Base-by-base conservation (phyloP, 2,113 vertebrate species). In the Athene noctua region DNA sequence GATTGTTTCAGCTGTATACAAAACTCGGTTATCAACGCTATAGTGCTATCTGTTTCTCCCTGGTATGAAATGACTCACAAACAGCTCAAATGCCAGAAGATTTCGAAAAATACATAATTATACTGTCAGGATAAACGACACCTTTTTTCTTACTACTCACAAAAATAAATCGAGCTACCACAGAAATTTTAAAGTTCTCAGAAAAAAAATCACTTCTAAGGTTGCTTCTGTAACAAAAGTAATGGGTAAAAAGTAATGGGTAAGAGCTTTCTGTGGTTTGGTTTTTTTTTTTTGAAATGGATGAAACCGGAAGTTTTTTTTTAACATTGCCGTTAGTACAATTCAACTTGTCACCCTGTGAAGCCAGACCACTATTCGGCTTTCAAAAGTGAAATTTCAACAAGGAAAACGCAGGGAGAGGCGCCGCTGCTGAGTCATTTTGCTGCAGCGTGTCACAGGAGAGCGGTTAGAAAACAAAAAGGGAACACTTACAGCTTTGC, bases 401-500 rank as follows among this genome's bases (percentile, higher is more conserved):
- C 73, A 26, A 72, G 49, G 3, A 30, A 44, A 40, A 19, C 22
- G 36, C 72, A 5, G 46, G 26, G 1, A 17, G 27, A 44, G 22
- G 51, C 10, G 30, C 84, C 1, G 44, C 88, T 55, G 62, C 84
- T 44, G 95, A 96, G 93, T 93, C 91, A 92, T 66, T 86, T 88
- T 5, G 63, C 92, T 16, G 90, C 83, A 34, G 92, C 86, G 68
- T 1, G 46, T 66, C 88, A 92, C 91, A 36, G 51, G 61, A 62
- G 63, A 22, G 55, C 90, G 40, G 12, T 91, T 22, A 59, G 77
- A 66, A 91, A 95, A 81, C 21, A 51, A 49, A 20, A 49, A 49
- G 22, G 42, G 1, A 38, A 16, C 85, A 98, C 98, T 98, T 88
- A 96, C 96, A 96, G 91, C 77, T 54, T 47, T n/a, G 92, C 90